Conservation (phyloP, 2,888 invertebrate species). For the Syritta pipiens region DNA sequence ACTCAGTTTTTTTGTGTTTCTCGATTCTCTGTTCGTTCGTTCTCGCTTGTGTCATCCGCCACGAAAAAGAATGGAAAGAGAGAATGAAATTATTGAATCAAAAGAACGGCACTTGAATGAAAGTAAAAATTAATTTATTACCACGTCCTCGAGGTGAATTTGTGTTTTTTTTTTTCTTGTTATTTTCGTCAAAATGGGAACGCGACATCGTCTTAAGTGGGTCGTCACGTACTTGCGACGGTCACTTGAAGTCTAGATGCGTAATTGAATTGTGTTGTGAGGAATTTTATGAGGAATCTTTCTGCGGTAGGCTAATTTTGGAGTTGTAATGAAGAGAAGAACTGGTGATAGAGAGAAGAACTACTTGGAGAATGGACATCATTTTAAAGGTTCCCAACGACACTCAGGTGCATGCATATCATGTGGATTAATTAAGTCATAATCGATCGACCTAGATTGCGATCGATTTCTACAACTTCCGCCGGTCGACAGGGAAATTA, state of each 20-base stretch:
- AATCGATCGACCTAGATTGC: no score
- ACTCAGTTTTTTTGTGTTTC: neutral
- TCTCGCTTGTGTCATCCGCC: conserved; percentile 13
- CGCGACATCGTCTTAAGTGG: conserved; percentile 49
- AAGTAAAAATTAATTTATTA: conserved; percentile 68
- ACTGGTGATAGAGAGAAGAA: no score
- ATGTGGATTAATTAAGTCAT: no score
- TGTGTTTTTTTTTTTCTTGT: no score
- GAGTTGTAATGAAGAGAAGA: no score
- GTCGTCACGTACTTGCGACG: conserved; percentile 33
- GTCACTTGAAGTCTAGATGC: neutral
- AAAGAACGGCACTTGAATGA: conserved; percentile 44
- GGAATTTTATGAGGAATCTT: conserved; percentile 24
- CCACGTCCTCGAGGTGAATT: conserved; percentile 53
- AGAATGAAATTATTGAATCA: conserved; percentile 34
- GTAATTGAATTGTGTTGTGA: conserved; percentile 14
- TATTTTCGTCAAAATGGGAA: conserved; percentile 44
- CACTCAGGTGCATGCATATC: no score
- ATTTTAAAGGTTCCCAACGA: no score
- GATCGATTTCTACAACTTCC: no score
- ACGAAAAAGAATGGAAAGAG: neutral
- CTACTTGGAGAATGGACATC: no score
- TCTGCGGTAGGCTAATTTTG: no score
- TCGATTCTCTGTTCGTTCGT: neutral
- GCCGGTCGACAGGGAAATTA: no score